Evolutionary conservation across 2,888 invertebrate species (phyloP), one percentile per base, ranked within the genome.

Genomic region (Dexiosoma caninum): DNA sequence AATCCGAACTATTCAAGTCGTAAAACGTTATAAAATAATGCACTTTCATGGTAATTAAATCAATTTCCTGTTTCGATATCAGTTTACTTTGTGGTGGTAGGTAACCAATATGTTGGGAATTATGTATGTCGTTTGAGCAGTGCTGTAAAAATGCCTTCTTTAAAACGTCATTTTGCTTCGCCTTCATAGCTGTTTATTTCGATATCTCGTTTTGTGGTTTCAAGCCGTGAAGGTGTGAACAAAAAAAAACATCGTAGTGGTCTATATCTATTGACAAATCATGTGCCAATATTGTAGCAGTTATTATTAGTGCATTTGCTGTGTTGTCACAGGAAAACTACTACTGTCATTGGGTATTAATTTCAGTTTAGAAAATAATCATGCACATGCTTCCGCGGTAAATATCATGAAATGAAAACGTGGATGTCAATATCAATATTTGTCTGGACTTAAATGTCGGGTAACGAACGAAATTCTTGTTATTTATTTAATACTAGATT

Each of bases 11-110:
- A 57, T 23, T 49, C 40, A 23, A n/a, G 30, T 35, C 49, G 49
- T 1, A 55, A 77, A 59, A 57, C n/a, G 57, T 51, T 57, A 19
- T 42, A 30, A 64, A 42, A 16, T 78, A 60, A 66, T 59, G 59
- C 75, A 67, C 53, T 80, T 80, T 80, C 80, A 80, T 71, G 80
- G 80, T 71, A 76, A 80, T 80, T 80, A 76, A 64, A 66, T 75
- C 14, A 53, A 14, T 80, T 80, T 80, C 80, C 75, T 80, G 75
- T 60, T 69, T 49, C 21, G 49, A 57, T 80, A 64, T 80, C 44
- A 75, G 32, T 44, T 80, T 76, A 70, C 79, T 32, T 64, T 30
- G 10, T 16, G n/a, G 75, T 23, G 75, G 71, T 70, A 32, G 6
- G 7, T 35, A 53, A 44, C 69, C 55, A 32, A 69, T 57, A 32